Evolutionary conservation across 2,113 vertebrate genomes (phyloP).

Genomic region (Triplophysa siluroides): DNA sequence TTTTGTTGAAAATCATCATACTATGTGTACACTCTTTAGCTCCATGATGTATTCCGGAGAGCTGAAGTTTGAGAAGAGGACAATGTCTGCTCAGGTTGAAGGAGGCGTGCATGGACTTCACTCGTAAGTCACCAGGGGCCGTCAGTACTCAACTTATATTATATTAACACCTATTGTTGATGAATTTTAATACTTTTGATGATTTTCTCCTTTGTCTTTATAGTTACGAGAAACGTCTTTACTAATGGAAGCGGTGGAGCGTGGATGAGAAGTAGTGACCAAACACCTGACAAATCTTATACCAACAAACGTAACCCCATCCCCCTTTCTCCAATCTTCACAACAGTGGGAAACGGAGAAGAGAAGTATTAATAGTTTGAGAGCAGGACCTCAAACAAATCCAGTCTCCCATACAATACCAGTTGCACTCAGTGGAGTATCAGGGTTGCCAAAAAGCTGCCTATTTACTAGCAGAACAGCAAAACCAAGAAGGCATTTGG

Average conservation of each 20-base stretch:
- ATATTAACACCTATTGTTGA: neutral
- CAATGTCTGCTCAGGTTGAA: slow-evolving; percentile 92
- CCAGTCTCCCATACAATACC: slow-evolving; percentile 42
- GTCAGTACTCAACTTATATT: neutral
- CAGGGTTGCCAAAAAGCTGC: slow-evolving; percentile 60
- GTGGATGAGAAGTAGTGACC: slow-evolving; percentile 60
- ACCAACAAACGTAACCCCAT: slow-evolving; percentile 42
- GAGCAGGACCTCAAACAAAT: slow-evolving; percentile 31
- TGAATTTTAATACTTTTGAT: slow-evolving; percentile 11
- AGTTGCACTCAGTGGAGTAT: slow-evolving; percentile 62
- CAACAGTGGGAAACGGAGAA: slow-evolving; percentile 27
- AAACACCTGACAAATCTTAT: slow-evolving; percentile 69
- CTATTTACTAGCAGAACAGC: slow-evolving; percentile 8
- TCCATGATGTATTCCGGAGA: slow-evolving; percentile 96
- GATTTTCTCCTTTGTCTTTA: slow-evolving; percentile 52
- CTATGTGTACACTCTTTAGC: slow-evolving; percentile 61
- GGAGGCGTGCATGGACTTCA: slow-evolving; percentile 90
- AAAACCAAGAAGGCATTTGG: slow-evolving; percentile 18
- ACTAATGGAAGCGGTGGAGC: slow-evolving; percentile 70
- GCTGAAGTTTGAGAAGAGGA: slow-evolving; percentile 92
- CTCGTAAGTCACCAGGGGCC: slow-evolving; percentile 79
- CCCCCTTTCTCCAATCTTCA: slow-evolving; percentile 24
- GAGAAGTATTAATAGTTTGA: slow-evolving; percentile 31
- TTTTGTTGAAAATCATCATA: neutral
- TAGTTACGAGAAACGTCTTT: slow-evolving; percentile 90